Evolutionary conservation across 2,888 invertebrate genomes (phyloP).

Genomic region (Lordiphosa andalusiaca): DNA sequence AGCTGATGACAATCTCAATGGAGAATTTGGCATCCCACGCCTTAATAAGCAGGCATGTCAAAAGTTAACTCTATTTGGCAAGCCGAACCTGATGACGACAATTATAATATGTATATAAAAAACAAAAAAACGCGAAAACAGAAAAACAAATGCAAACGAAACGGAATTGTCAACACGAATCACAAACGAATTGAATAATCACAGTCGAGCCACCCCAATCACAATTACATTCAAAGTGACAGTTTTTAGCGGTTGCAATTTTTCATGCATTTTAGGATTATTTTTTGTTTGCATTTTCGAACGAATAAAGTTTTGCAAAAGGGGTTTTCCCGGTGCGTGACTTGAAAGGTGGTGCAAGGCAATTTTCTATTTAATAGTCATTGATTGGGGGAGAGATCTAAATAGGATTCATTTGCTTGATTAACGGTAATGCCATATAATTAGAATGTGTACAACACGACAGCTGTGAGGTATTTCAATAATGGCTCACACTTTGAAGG

Average conservation of each 20-base stretch:
- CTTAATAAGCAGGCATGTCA: too few species aligned
- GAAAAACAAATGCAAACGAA: conserved; percentile 1
- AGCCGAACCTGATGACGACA: background rate
- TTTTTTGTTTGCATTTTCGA: background rate
- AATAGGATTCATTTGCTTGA: conserved; percentile 2
- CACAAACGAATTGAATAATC: conserved; percentile 30
- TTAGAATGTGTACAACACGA: conserved; percentile 19
- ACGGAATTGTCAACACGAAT: conserved; percentile 38
- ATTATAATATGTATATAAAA: background rate
- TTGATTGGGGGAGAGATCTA: background rate
- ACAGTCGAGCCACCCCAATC: conserved; percentile 16
- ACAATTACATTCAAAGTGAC: conserved; percentile 10
- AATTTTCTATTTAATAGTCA: background rate
- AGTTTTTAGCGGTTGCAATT: background rate
- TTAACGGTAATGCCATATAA: conserved; percentile 32
- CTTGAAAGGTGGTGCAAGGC: too few species aligned
- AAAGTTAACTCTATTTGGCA: background rate
- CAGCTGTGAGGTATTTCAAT: conserved; percentile 25
- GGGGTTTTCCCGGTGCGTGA: background rate
- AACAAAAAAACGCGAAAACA: conserved; percentile 1
- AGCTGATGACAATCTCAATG: too few species aligned
- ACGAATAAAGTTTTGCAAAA: background rate
- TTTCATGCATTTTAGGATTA: conserved; percentile 12
- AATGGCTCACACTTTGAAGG: conserved; percentile 8
- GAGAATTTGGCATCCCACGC: too few species aligned